A percentile compares a stretch with the other conserved stretches of the same genome.
These are phyloP conservation scores for Anguilla pacifica DNA, from an alignment of 2,797 vertebrate genomes.

Conservation along the genomic window DNA sequence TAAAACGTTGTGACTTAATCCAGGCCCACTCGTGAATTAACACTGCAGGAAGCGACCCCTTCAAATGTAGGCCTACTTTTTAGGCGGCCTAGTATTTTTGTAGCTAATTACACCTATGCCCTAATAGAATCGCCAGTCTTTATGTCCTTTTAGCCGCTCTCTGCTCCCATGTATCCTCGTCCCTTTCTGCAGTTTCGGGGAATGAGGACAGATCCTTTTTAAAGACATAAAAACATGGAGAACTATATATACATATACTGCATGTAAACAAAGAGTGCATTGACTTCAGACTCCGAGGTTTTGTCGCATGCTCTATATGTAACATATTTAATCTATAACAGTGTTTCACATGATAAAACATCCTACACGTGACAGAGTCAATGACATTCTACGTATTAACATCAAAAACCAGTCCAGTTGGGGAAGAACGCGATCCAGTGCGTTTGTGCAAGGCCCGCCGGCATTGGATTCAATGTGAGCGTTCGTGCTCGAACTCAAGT, in stretches of 20 bases:
- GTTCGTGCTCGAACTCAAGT: background rate
- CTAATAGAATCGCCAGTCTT: slow-evolving; percentile 25
- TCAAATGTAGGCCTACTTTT: background rate
- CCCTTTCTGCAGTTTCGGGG: slow-evolving; percentile 27
- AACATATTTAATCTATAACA: background rate
- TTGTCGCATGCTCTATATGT: slow-evolving; percentile 1
- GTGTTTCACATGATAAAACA: slow-evolving; percentile 8
- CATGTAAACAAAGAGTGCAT: slow-evolving; percentile 28
- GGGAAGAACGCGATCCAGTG: background rate
- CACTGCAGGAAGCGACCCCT: background rate
- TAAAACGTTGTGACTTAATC: background rate
- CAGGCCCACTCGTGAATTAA: background rate
- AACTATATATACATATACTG: slow-evolving; percentile 17
- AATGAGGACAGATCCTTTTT: slow-evolving; percentile 34
- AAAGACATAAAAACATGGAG: slow-evolving; percentile 25
- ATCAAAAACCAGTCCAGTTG: background rate
- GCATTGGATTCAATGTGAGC: background rate
- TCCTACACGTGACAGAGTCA: too few relatives aligned
- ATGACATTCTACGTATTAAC: too few relatives aligned
- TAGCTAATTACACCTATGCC: background rate
- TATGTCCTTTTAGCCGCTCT: slow-evolving; percentile 26
- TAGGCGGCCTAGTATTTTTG: background rate
- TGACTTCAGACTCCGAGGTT: slow-evolving; percentile 2
- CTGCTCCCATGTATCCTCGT: slow-evolving; percentile 9
- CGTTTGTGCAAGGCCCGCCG: background rate